Base-by-base conservation (phyloP, 2,888 invertebrate species). In the Falcaria lacertinaria region DNA sequence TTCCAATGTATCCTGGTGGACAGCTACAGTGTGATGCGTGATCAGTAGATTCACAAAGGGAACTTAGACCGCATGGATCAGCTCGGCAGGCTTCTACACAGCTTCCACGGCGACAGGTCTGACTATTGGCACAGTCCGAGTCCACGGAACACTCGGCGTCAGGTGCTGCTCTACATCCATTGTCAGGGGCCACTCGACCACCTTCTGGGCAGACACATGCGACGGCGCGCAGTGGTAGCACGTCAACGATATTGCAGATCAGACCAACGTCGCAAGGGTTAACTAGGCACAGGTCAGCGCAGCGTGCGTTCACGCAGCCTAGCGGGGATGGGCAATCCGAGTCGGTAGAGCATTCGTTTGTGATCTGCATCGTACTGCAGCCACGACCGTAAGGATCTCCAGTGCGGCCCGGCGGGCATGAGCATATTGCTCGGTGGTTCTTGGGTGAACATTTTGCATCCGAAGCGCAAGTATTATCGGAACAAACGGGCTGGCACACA, bases 171-270 rank as follows among this genome's bases (percentile, higher is more conserved):
- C 92, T 91, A 74, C 97, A 97, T 52, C 92, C 92, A 54, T 94
- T 94, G 42, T 93, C 92, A 4, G 90, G 90, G 52, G 95, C 94
- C 0, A 93, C 92, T 35, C 95, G 91, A 0, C 94, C 95, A 49
- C 96, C 96, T 33, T 94, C 91, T 13, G 96, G 95, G 79, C 97
- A 97, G 64, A 94, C 92, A 70, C 97, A 97, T 60, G 96, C 94
- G 60, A 97, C 93, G 0, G 96, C 96, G 41, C 96, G 92, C 50
- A 96, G 80, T 1, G 97, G 96, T 36, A 94, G 70, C 0, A 95
- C 93, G 58, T 96, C 95, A 8, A 95, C 86, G 0, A 96, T 95
- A 46, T 92, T 90, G 74, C 97, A 97, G 45, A 93, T 91, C 58
- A 97, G 95, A 52, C 95, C 95, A 4, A 91, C 85, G 13, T 92